Evolutionary conservation across 1,140 invertebrate species (phyloP), one percentile per base, ranked within the genome.

Genomic region (Dendroctonus valens): DNA sequence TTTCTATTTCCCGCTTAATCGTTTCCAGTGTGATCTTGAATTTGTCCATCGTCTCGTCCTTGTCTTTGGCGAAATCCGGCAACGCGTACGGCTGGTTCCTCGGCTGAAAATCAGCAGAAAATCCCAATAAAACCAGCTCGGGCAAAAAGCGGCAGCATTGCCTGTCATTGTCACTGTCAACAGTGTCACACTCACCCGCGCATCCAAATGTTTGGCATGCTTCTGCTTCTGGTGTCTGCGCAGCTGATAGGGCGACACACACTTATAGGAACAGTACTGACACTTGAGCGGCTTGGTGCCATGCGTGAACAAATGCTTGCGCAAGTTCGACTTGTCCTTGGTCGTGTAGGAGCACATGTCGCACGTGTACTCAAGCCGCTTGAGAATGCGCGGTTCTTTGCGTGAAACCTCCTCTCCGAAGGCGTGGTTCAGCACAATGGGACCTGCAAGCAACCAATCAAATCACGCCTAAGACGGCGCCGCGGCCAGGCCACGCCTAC

Each of bases 171-270:
- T 6, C 12, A n/a, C 8, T 3, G 3, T 26, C 9, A 54, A 38
- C 26, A 55, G 11, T 41, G 6, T 40, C 9, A 15, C 12, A 52
- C 58, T 54, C 55, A 67, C 65, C 65, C 57, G 40, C 8, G 57
- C 41, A 46, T 60, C 42, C 5, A 6, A 8, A n/a, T 46, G 14
- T 41, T 60, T 67, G 6, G 26, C 68, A 55, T 73, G 72, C 15
- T 60, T 58, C 46, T 69, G 69, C 42, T 73, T 73, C 41, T 70
- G 54, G 44, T 73, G 72, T 37, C 48, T 59, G 12, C 66, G 59
- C 42, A 73, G 40, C 52, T 72, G 72, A 52, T 73, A 73, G 2
- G 72, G 72, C 5, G 70, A 71, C 15, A 73, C 68, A 15, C 70
- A 69, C 9, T 68, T 63, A 39, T 73, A 73, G 11, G n/a, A 15